Conservation (phyloP, 2,797 vertebrate genomes). For the Rachycentron canadum region DNA sequence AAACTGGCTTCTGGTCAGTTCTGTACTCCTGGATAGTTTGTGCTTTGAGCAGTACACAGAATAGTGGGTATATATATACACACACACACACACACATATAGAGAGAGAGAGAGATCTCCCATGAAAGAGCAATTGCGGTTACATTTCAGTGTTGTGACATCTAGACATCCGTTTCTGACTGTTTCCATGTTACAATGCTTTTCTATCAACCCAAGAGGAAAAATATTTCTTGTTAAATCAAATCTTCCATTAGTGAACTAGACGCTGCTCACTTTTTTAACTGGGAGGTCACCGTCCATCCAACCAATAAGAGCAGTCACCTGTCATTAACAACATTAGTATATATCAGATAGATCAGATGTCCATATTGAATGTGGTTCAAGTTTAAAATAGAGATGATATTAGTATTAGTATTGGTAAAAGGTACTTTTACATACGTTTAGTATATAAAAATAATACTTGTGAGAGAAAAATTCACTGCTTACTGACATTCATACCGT, state of each 20-base stretch:
- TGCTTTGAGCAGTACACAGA: constrained; percentile 12
- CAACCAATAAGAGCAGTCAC: background rate
- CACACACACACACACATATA: background rate
- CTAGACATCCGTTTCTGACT: constrained; percentile 1
- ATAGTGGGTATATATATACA: constrained; percentile 11
- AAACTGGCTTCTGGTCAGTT: constrained; percentile 32
- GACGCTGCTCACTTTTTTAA: constrained; percentile 2
- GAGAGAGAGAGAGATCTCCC: no score
- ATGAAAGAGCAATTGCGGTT: background rate
- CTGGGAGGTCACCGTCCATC: constrained; percentile 6
- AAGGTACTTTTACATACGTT: no score
- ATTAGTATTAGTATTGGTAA: no score
- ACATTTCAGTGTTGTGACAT: background rate
- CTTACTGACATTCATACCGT: no score
- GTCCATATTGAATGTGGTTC: no score
- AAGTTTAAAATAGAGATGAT: no score
- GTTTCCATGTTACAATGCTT: background rate
- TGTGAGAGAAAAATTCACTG: no score
- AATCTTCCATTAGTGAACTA: background rate
- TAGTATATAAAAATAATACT: no score
- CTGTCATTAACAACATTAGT: background rate
- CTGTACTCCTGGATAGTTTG: constrained; percentile 12
- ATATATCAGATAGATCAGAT: no score
- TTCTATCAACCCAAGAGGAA: background rate
- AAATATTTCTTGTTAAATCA: background rate